Percentiles rank a stretch among this genome's conserved stretches.
Evolutionary conservation across 1,140 invertebrate species (phyloP).

Genomic region (Chionoecetes opilio): DNA sequence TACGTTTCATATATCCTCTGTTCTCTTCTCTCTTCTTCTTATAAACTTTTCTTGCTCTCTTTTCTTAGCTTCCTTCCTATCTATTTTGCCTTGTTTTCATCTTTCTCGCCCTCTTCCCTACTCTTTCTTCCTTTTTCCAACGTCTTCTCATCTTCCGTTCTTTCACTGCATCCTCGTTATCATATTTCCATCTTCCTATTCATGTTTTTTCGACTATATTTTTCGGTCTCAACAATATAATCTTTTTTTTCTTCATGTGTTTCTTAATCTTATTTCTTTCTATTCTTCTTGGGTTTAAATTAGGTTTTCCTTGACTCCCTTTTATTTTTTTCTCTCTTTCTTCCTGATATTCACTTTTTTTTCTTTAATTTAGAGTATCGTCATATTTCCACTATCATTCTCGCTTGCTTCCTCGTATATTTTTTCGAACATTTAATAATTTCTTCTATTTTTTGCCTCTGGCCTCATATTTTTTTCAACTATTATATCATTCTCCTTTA

Average conservation of each 20-base stretch:
- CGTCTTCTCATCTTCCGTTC: background rate
- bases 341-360: background rate
- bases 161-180: background rate
- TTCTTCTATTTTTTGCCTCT: background rate
- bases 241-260: background rate
- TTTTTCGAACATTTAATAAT: background rate
- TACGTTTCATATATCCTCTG: too few species aligned
- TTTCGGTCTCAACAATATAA: background rate
- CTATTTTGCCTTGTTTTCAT: background rate
- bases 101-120: background rate
- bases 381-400: too few species aligned
- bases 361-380: too few species aligned
- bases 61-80: background rate
- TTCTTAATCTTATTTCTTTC: background rate
- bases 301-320: too few species aligned
- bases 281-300: background rate
- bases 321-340: background rate
- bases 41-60: background rate
- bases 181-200: too few species aligned
- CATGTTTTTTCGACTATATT: too few species aligned
- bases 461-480: background rate
- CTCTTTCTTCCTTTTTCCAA: background rate
- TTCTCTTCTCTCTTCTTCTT: background rate
- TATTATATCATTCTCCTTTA: background rate
- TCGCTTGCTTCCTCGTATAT: too few species aligned